Base-by-base conservation (phyloP, 2,888 invertebrate species). In the Blastobasis lacticolella region DNA sequence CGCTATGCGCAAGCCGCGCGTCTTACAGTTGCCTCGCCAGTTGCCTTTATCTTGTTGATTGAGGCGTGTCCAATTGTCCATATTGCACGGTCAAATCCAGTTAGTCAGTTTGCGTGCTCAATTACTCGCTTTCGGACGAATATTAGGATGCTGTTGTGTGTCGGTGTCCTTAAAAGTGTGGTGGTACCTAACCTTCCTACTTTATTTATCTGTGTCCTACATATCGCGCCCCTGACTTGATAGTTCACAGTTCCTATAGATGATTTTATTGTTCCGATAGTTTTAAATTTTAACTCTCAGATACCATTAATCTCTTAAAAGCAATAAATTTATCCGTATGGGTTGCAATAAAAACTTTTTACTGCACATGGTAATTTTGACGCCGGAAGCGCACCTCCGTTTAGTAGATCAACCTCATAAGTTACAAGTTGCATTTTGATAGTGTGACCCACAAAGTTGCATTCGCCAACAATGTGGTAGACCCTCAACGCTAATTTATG, bases 401-500 rank as follows among this genome's bases (percentile, higher is more conserved):
- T 50, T 46, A 50, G 50, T 46, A 46, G 49, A 49, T 49, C 49
- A 49, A 45, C 10, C 45, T 49, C 49, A 37, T 50, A 41, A 50
- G 46, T 37, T 47, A 43, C 54, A 63, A 61, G 50, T 58, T 55
- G 46, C 59, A 62, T 61, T 59, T 60, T 61, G 59, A 62, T 56
- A 59, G 50, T 59, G 37, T 50, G 43, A 45, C 45, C 57, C 60
- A 73, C 73, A 69, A 68, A 65, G 74, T 75, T 59, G 56, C 54
- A 48, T 46, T 23, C 23, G 50, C 51, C 55, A 56, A 71, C 69
- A 72, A 61, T 66, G 71, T 62, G 52, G 62, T 54, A 57, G 57
- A 57, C 59, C 64, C 56, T 63, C 57, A 56, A 61, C 60, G 68
- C 66, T 76, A 78, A 79, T 78, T 80, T 75, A 75, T 72, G 72